Conservation (phyloP, 2,888 invertebrate species). For the Cephus pygmeus region DNA sequence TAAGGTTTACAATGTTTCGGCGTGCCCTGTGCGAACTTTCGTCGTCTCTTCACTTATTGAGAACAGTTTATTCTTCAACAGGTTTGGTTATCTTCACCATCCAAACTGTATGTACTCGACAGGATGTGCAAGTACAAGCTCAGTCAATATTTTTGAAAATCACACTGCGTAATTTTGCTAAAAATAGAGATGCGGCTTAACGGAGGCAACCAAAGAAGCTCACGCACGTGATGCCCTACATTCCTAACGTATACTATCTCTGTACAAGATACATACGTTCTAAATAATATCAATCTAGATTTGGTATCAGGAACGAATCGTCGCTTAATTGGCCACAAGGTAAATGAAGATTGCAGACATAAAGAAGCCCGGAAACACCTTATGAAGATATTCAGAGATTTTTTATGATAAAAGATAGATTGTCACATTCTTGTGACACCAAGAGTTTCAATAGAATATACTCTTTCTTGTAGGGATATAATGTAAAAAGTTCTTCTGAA, state of each 20-base stretch:
- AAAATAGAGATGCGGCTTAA: background rate
- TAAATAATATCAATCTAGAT: background rate
- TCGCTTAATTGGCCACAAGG: background rate
- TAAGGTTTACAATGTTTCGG: background rate
- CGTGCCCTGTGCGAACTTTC: background rate
- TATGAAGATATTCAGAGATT: background rate
- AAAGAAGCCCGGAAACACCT: background rate
- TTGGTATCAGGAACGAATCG: background rate
- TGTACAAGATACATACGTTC: background rate
- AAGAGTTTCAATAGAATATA: background rate
- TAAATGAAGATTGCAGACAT: background rate
- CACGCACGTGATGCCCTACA: background rate
- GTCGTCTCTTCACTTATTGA: background rate
- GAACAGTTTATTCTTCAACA: background rate
- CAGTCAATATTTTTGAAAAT: background rate
- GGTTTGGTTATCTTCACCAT: background rate
- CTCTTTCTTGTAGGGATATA: background rate
- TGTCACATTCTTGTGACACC: too few species aligned
- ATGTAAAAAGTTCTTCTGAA: background rate
- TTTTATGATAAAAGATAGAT: background rate
- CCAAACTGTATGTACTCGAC: background rate
- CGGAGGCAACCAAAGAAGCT: background rate
- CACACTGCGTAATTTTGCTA: background rate
- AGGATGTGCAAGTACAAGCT: background rate
- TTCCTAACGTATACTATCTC: background rate